Conservation (phyloP, 2,797 vertebrate genomes). For the Nannoperca obscura region DNA sequence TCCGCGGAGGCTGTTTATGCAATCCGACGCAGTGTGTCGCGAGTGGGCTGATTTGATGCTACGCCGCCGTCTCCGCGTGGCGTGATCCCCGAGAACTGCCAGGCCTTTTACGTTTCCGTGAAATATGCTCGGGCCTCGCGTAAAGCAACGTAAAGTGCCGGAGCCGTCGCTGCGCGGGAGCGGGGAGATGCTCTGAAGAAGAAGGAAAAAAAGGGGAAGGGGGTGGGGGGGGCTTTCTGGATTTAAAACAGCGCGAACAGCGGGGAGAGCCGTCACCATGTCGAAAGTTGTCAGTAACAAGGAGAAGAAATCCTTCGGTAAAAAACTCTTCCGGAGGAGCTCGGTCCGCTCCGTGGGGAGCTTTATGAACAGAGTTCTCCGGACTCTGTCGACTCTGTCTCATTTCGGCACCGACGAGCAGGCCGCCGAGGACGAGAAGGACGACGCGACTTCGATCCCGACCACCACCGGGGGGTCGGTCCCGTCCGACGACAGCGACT, state of each 20-base stretch:
- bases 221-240: conserved; percentile 22
- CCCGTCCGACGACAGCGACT: conserved; percentile 86
- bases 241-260: conserved; percentile 50
- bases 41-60: conserved; percentile 51
- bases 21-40: conserved; percentile 74
- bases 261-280: conserved; percentile 60
- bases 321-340: conserved; percentile 90
- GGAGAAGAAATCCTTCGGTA: conserved; percentile 96
- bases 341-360: conserved; percentile 92
- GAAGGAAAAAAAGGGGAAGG: too few species aligned
- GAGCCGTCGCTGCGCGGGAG: conserved; percentile 17
- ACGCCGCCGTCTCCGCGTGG: conserved; percentile 15
- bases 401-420: conserved; percentile 91
- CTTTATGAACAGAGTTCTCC: conserved; percentile 94
- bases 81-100: conserved; percentile 41
- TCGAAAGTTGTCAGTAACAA: conserved; percentile 85
- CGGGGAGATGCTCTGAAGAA: conserved; percentile 46
- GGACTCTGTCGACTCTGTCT: conserved; percentile 94
- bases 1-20: conserved; percentile 71
- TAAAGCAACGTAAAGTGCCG: conserved; percentile 31
- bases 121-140: conserved; percentile 60
- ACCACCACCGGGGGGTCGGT: conserved; percentile 82
- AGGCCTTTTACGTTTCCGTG: conserved; percentile 57
- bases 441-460: conserved; percentile 78
- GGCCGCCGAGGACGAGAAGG: conserved; percentile 81